Evolutionary conservation across 2,113 vertebrate genomes (phyloP).

Genomic region (Crotalus horridus): DNA sequence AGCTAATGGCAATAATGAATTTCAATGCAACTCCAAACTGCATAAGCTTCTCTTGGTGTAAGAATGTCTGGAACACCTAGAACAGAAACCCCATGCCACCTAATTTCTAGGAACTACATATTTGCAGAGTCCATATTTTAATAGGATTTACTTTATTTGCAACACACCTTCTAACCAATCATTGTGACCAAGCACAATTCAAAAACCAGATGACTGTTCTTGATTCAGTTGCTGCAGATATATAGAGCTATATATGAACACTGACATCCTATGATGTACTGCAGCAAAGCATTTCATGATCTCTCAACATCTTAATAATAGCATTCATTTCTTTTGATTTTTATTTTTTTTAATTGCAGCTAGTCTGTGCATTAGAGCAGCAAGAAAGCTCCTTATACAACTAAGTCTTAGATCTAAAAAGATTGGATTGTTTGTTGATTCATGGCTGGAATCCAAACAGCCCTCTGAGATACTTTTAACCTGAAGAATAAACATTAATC

Average conservation of each 20-base stretch:
- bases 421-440: not conserved
- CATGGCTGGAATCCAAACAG: not conserved
- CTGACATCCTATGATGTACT: not conserved
- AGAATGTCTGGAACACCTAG: not conserved
- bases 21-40: not conserved
- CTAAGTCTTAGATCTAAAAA: not conserved
- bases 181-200: not conserved
- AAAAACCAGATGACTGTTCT: not conserved
- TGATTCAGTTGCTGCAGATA: not conserved
- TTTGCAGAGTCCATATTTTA: not conserved
- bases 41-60: not conserved
- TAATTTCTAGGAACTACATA: not conserved
- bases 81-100: not conserved
- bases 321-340: not conserved
- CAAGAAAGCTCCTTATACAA: not conserved
- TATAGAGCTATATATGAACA: not conserved
- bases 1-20: not conserved
- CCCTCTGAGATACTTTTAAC: not conserved
- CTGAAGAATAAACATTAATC: not conserved
- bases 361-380: not conserved
- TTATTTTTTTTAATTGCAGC: not conserved
- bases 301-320: not conserved
- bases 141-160: not conserved
- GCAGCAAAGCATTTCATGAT: not conserved
- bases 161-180: not conserved